phyloP scores from a whole-genome alignment of 2,888 invertebrate species.

The Pammene aurita region DNA sequence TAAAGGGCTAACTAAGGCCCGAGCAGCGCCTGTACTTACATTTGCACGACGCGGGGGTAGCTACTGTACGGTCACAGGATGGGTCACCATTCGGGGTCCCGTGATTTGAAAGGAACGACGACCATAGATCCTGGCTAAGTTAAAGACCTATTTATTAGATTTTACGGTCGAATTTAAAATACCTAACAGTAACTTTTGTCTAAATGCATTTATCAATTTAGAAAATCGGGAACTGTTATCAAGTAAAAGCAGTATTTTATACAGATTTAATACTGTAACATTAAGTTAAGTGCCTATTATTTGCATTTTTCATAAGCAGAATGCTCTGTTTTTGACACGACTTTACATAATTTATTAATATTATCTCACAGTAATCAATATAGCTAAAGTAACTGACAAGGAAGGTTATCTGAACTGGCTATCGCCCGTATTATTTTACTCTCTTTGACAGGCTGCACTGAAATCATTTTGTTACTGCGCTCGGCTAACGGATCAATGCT shows the following conservation, averaged over 20 bases:
- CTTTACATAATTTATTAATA: conserved; percentile 34
- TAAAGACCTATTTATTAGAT: too few relatives aligned
- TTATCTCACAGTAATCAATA: conserved; percentile 38
- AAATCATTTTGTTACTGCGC: conserved; percentile 27
- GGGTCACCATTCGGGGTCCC: background rate
- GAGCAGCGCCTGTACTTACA: background rate
- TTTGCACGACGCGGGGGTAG: background rate
- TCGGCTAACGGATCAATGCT: conserved; percentile 35
- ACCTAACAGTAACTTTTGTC: too few relatives aligned
- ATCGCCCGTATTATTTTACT: conserved; percentile 41
- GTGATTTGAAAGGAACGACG: too few relatives aligned
- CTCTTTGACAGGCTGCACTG: conserved; percentile 29
- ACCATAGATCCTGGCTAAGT: too few relatives aligned
- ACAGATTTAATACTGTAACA: too few relatives aligned
- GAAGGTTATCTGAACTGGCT: conserved; percentile 41
- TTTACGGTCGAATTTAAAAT: too few relatives aligned
- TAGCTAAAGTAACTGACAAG: conserved; percentile 36
- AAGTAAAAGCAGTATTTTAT: too few relatives aligned
- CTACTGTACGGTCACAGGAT: background rate
- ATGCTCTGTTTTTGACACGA: conserved; percentile 16
- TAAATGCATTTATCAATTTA: too few relatives aligned
- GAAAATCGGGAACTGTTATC: too few relatives aligned
- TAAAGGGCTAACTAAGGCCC: background rate
- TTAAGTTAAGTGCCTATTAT: background rate
- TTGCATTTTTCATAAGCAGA: background rate